phyloP scores from a whole-genome alignment of 2,888 invertebrate genomes.

The Cepaea hortensis region DNA sequence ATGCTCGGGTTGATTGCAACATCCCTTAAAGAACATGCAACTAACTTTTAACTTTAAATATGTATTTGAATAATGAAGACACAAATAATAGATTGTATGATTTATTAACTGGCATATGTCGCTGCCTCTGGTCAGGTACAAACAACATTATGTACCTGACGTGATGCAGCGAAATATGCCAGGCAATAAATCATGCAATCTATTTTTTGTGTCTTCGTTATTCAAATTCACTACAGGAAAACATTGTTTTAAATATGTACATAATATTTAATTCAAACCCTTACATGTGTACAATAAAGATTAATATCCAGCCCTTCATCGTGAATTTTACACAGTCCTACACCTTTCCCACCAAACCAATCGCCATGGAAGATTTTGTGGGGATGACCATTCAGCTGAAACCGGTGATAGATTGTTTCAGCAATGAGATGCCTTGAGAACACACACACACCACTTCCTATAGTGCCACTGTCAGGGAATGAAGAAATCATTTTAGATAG shows the following conservation, averaged over 20 bases:
- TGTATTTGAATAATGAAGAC: too few species aligned
- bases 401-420: constrained; percentile 92
- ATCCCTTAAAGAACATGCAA: too few species aligned
- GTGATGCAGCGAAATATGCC: too few species aligned
- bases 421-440: constrained; percentile 76
- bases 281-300: constrained; percentile 94
- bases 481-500: not conserved
- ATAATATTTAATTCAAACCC: constrained; percentile 64
- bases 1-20: too few species aligned
- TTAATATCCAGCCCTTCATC: constrained; percentile 82
- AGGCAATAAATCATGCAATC: too few species aligned
- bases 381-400: constrained; percentile 97
- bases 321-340: constrained; percentile 74
- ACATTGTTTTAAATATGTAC: not conserved
- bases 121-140: too few species aligned
- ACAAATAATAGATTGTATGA: too few species aligned
- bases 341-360: constrained; percentile 97
- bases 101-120: too few species aligned
- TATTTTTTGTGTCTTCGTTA: too few species aligned
- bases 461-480: constrained; percentile 32
- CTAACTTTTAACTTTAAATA: too few species aligned
- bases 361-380: constrained; percentile 97
- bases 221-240: too few species aligned
- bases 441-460: constrained; percentile 73
- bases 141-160: too few species aligned